Evolutionary conservation across 2,113 vertebrate species (phyloP), one percentile per base, ranked within the genome.

Genomic region (Lasiurus cinereus): DNA sequence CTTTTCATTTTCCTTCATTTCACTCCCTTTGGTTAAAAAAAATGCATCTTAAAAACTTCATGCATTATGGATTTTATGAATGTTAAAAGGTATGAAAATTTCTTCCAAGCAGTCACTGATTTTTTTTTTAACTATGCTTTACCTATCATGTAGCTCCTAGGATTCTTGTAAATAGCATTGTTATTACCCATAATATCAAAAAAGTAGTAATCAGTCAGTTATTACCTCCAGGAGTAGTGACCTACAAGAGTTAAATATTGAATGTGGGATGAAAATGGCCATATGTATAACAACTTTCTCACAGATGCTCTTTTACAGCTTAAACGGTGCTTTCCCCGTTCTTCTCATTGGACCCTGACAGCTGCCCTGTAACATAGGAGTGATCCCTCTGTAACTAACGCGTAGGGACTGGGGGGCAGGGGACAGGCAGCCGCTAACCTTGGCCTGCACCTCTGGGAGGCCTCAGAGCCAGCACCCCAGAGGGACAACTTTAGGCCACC

Each of bases 141-240:
- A 50, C 33, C 48, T 74, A 69, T 29, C 39, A 59, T 6, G 10
- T 39, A 70, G 77, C 12, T 80, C 29, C 27, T 56, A 82, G 64
- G 36, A 85, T 66, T 70, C 39, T 90, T 91, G 24, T 73, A 83
- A 77, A 82, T 76, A 80, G 46, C 66, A 76, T 79, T 76, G 77
- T 8, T 69, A 84, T 66, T 7, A 83, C 39, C 15, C 70, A 73
- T 22, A 88, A 72, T 66, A 43, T 82, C 29, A 87, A 36, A 85
- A 90, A 87, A 52, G 1, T 43, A 70, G 29, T 52, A 74, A 66
- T 70, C 77, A 87, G 5, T 54, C 22, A 74, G 4, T 62, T 62
- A 62, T 62, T 62, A 62, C 59, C 59, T 62, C 24, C 3, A 62
- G 24, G 13, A 16, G 3, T 72, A 33, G 7, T 22, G 82, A 62